Base-by-base conservation (phyloP, 2,888 invertebrate genomes). In the Caenorhabditis imperialis region DNA sequence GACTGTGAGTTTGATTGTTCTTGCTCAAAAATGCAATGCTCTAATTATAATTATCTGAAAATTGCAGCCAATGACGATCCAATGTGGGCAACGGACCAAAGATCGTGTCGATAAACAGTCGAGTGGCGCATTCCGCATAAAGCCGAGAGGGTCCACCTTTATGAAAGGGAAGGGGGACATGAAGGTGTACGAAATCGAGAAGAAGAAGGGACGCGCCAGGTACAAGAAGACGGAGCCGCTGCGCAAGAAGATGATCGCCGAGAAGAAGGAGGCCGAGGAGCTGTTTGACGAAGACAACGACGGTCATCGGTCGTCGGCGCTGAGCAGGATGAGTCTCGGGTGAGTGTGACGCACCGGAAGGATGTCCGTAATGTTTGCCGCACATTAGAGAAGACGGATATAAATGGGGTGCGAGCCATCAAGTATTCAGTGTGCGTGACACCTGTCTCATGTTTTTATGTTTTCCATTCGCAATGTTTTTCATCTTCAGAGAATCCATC, bases 51-150 rank as follows among this genome's bases (percentile, higher is more conserved):
- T 3, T 20, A 18, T 12, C 7, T 12, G 7, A 55, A 37, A 16
- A 33, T 47, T 76, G 53, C 48, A 81, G 79, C 73, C 81, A 16
- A 77, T 82, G 81, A 81, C 81, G 8, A 79, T 81, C 16, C 79
- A 79, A 77, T 51, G 77, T 14, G 82, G 82, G 0, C 76, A 78
- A 50, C 12, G 75, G 30, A 79, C 77, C 7, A 81, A 79, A 42
- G 79, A 78, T 48, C 30, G 77, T 8, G 48, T 84, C 22, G 82
- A 84, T 12, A 73, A 71, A 33, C 71, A 72, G 37, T 55, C 81
- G 10, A 78, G 75, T 22, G 75, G 71, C 1, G 55, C 69, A 22
- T 74, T 74, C 23, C 20, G 62, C 20, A 58, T 74, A 2, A 74
- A 69, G 18, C 57, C 67, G 14, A 55, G 53, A 71, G 62, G 76